Conservation (phyloP, 2,888 invertebrate genomes). For the Sinopyrophorus schimmeli region DNA sequence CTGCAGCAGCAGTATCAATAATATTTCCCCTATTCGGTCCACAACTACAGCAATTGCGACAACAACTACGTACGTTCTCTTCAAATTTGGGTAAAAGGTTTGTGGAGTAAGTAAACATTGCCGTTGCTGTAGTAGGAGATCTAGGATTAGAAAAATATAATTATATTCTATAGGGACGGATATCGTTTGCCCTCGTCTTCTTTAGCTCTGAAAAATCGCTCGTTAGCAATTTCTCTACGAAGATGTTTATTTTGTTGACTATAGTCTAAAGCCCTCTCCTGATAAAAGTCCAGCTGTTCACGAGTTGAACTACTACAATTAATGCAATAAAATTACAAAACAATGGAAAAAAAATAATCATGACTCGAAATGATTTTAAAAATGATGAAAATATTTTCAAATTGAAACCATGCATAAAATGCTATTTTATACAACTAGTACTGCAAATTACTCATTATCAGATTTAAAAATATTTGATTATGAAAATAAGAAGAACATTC, state of each 20-base stretch:
- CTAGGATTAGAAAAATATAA: conserved; percentile 11
- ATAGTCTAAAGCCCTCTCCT: conserved; percentile 60
- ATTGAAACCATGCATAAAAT: no score
- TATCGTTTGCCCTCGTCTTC: conserved; percentile 52
- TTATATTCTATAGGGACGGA: conserved; percentile 47
- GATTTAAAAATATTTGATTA: no score
- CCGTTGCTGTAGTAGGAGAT: conserved; percentile 14
- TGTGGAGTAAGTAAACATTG: conserved; percentile 19
- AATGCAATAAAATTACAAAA: neutral
- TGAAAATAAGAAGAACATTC: no score
- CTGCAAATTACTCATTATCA: no score
- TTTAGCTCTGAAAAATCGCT: conserved; percentile 57
- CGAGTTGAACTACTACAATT: conserved; percentile 50
- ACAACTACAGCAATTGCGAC: conserved; percentile 7
- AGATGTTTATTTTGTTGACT: conserved; percentile 59
- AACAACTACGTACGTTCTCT: conserved; percentile 11
- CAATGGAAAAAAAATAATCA: no score
- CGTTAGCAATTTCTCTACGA: conserved; percentile 59
- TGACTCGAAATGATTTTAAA: no score
- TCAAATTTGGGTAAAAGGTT: neutral
- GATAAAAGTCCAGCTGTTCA: conserved; percentile 57
- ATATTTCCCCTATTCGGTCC: neutral
- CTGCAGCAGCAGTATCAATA: conserved; percentile 1
- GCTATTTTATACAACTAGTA: no score
- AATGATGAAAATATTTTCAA: no score